Conservation (phyloP, 2,888 invertebrate genomes). For the Hirudinaria manillensis region DNA sequence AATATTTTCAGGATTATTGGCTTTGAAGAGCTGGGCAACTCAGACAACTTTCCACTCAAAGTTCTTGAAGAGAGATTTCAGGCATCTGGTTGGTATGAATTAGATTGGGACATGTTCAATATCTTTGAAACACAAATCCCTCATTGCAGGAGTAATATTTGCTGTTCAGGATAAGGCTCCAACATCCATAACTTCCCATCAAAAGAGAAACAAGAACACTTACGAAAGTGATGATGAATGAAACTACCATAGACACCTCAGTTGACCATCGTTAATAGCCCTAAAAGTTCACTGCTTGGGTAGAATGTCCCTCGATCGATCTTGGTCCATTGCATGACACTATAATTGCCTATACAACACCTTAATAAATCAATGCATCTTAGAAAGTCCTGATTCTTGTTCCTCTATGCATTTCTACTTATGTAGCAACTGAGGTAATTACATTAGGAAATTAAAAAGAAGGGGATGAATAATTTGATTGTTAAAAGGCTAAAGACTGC, state of each 20-base stretch:
- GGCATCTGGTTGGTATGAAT: conserved; percentile 43
- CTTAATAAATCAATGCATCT: too few species aligned
- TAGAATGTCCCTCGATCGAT: neutral
- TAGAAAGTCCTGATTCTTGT: too few species aligned
- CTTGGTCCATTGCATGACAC: neutral
- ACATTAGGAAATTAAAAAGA: too few species aligned
- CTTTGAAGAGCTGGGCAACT: conserved; percentile 49
- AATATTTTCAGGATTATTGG: conserved; percentile 45
- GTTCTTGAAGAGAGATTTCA: conserved; percentile 46
- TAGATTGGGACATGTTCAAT: neutral
- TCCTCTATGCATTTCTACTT: too few species aligned
- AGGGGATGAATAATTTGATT: too few species aligned
- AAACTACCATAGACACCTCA: neutral
- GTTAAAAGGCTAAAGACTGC: too few species aligned
- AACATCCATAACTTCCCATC: conserved; percentile 41
- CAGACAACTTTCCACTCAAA: conserved; percentile 46
- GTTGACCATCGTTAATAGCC: too few species aligned
- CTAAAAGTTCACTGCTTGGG: too few species aligned
- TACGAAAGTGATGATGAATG: conserved; percentile 42
- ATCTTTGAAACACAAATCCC: neutral
- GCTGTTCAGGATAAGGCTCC: neutral
- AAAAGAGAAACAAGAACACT: conserved; percentile 39
- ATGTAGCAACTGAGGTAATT: too few species aligned
- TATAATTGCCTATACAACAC: neutral
- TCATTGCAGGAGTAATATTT: conserved; percentile 25